Base-by-base conservation (phyloP, 2,113 vertebrate species). In the Harpagus bidentatus region DNA sequence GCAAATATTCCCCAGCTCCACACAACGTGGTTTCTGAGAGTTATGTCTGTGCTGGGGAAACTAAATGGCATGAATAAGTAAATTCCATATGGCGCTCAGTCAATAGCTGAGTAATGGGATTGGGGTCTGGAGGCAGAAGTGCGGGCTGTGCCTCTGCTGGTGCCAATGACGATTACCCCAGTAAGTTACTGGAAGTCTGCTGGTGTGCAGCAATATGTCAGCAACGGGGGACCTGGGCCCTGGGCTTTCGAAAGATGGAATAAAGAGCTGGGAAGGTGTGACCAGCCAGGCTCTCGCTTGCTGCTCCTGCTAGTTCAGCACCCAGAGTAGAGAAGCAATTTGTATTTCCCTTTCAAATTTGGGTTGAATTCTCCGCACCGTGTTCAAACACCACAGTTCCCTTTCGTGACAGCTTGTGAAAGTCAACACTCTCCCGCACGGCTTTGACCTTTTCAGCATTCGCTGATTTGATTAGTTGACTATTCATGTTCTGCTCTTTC, bases 391-490 rank as follows among this genome's bases (percentile, higher is more conserved):
- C 59, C 52, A 28, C 88, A n/a, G 61, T 63, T 93, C 92, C 73
- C 85, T 90, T 87, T 22, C 9, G 16, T 73, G 93, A 89, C 74
- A 94, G 59, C 61, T 65, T 45, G 42, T 90, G 93, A 84, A 93
- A 93, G 78, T 65, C 88, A 93, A 40, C 83, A 28, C 63, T 71
- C 71, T 77, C 95, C 47, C 61, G 40, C 95, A 87, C 43, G 50
- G 82, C 91, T 86, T 58, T 96, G 97, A 96, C 97, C 97, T 98
- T 97, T 97, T 90, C 91, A 86, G 73, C 47, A 36, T 86, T 90
- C 36, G 59, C 53, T 63, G 74, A 70, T 90, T 90, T 93, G 86
- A 95, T 93, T 95, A 95, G 86, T 87, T 92, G 67, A 86, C 50
- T 80, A 26, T 71, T 88, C 84, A 14, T 67, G 48, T 62, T 88